A percentile compares a stretch with the other conserved stretches of the same genome.
These are phyloP conservation scores for Eupithecia dodoneata DNA, from an alignment of 2,888 invertebrate genomes.

Conservation along the genomic window DNA sequence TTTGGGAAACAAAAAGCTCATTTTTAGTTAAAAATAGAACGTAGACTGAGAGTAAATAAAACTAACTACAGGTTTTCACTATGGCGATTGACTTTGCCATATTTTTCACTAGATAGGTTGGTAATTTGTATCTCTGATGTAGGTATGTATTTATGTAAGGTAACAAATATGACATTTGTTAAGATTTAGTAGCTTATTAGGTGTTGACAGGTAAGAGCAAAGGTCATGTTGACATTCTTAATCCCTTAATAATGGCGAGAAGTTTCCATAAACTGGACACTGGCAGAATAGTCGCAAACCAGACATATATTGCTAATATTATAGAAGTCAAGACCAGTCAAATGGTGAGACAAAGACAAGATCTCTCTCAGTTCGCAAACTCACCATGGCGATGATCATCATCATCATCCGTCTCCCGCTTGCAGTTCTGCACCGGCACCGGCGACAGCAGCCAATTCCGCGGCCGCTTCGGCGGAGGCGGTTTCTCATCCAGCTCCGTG, in stretches of 20 bases:
- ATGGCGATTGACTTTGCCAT: neutral
- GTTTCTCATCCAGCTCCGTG: slow-evolving; percentile 76
- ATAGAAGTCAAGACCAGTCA: no score
- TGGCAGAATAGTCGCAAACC: no score
- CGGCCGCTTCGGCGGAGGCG: slow-evolving; percentile 71
- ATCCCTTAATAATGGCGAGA: no score
- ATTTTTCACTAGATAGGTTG: neutral
- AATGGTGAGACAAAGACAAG: neutral
- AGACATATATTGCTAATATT: no score
- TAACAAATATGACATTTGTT: neutral
- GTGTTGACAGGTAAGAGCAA: neutral
- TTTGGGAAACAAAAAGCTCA: no score
- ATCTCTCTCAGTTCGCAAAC: slow-evolving; percentile 34
- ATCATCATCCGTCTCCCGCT: slow-evolving; percentile 73
- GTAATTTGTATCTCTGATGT: no score
- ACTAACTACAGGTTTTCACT: no score
- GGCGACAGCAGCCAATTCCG: slow-evolving; percentile 81
- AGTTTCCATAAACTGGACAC: no score
- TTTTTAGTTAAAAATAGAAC: no score
- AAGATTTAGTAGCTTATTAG: neutral
- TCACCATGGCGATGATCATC: slow-evolving; percentile 77
- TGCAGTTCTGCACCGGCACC: slow-evolving; percentile 68
- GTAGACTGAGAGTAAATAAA: no score
- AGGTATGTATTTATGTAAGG: neutral
- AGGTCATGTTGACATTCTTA: neutral